Evolutionary conservation across 2,113 vertebrate species (phyloP).

Genomic region (rat (Rattus norvegicus)): DNA sequence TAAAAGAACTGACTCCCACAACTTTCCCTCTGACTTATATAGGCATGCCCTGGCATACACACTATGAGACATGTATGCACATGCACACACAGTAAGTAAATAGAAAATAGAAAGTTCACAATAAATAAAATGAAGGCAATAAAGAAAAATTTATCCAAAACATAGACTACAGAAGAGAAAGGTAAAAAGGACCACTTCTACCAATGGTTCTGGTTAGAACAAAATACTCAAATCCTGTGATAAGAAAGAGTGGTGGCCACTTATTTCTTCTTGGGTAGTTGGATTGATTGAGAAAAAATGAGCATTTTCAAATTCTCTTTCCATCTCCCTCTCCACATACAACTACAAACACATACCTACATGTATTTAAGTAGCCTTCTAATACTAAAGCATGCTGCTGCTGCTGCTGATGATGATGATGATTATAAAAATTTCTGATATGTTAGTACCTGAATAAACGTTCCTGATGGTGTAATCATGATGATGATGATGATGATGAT

Average conservation of each 20-base stretch:
- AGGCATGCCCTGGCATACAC: not conserved
- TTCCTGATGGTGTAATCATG: conserved; percentile 31
- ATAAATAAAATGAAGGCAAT: not conserved
- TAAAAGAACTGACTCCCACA: not conserved
- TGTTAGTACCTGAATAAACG: conserved; percentile 31
- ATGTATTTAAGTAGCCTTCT: conserved; percentile 17
- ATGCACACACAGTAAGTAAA: not conserved
- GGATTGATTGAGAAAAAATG: not conserved
- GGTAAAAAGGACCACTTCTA: not conserved
- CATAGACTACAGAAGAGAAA: not conserved
- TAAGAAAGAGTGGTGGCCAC: not conserved
- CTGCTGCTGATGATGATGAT: no score
- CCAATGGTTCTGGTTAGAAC: not conserved
- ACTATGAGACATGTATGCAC: not conserved
- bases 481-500: no score
- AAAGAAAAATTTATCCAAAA: not conserved
- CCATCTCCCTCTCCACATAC: not conserved
- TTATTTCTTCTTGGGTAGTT: not conserved
- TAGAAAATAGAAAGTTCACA: not conserved
- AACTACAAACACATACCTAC: not conserved
- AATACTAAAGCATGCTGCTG: conserved; percentile 9
- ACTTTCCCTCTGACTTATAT: not conserved
- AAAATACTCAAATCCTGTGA: not conserved
- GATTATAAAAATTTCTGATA: not conserved
- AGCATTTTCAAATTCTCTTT: not conserved